Evolutionary conservation across 1,140 invertebrate species (phyloP), one percentile per base, ranked within the genome.

Genomic region (Oreohelix idahoensis): DNA sequence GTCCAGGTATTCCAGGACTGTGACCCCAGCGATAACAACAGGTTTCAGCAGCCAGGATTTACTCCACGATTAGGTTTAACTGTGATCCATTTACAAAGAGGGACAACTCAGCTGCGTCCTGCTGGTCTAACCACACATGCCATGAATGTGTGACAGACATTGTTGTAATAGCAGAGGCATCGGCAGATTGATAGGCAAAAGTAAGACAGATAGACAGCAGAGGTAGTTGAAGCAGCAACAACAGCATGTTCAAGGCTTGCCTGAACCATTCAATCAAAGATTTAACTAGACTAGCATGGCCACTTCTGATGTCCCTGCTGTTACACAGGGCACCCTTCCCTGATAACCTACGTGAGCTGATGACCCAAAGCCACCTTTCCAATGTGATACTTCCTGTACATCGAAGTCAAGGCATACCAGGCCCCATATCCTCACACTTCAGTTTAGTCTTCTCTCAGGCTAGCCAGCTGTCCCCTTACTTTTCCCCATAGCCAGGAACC

Each of bases 351-450:
- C 95, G 95, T 90, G 96, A 95, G 81, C 93, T 97, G 86, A 93
- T 97, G 84, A 96, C 96, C 89, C 95, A 95, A 88, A 95, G 95
- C n/a, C 95, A 96, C 83, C 96, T 96, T 32, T 96, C 95, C 13
- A 97, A 97, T 92, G 96, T 97, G 15, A 95, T 96, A 39, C 90
- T 95, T 83, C 94, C 94, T 93, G 94, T 95, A 20, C 80, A 81
- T 89, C 77, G 90, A 58, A 90, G 91, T 83, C 89, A 90, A 49
- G 81, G 58, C 38, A 85, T 91, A 26, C 90, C 91, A 23, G 90
- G 88, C 49, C 90, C 91, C 5, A 89, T 92, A 88, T 91, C 91
- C 2, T 90, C 90, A 11, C 85, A 88, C 58, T 90, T 88, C 82
- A 58, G 53, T 58, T 58, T 58, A 58, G 70, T 83, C 42, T 81